Evolutionary conservation across 2,888 invertebrate genomes (phyloP), one percentile per base, ranked within the genome.

Genomic region (Serrognathus titanus): DNA sequence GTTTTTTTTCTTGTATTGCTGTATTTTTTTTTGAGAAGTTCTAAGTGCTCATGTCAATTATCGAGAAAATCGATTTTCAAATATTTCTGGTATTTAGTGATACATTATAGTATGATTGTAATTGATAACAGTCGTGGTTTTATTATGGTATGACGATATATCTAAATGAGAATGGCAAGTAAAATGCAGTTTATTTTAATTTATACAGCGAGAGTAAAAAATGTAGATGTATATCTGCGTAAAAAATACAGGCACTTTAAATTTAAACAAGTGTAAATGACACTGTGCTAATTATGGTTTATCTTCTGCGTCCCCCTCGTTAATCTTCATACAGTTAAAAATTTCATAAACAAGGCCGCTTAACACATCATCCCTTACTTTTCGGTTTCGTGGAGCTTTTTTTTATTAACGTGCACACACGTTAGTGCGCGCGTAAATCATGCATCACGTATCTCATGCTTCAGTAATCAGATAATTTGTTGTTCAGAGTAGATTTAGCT

Each of bases 211-310:
- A 64, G 67, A 66, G 67, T 63, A 63, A 64, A 63, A 68, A 67
- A 60, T 62, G 58, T 63, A 69, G 68, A 68, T 69, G 66, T 64
- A 48, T 58, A 58, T 58, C 58, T 45, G 53, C 52, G 41, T 46
- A 65, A 64, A 63, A 66, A 62, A 65, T 61, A 61, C 63, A 65
- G 66, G 69, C 74, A 74, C 72, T 77, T 77, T 77, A 77, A 77
- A 77, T 78, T 77, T 75, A 75, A 77, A 78, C 78, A 78, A 78
- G 76, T 78, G 77, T 78, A 78, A 78, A 78, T 76, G 78, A 78
- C 78, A 77, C 72, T 70, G 68, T 67, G 75, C 75, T 78, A 78
- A 78, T 78, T 78, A 77, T 78, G 75, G 75, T 78, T 78, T 78
- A 78, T 78, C 78, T 78, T 74, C 71, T 67, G 69, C 72, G 53